Base-by-base conservation (phyloP, 2,888 invertebrate genomes). In the Cyclophora punctaria region DNA sequence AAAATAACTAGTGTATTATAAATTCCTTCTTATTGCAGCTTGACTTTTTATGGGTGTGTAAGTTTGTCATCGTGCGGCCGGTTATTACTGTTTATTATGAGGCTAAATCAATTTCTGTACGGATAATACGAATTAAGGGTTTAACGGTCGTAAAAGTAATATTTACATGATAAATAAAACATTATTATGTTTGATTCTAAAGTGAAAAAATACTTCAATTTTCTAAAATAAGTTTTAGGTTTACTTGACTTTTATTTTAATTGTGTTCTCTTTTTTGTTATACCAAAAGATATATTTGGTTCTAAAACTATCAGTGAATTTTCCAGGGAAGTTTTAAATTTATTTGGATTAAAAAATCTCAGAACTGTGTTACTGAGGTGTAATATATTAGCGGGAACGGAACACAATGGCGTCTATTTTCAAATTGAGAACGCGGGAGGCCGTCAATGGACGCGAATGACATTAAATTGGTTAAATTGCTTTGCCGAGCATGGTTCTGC, bases 401-500 rank as follows among this genome's bases (percentile, higher is more conserved):
- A 75, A 71, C 71, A 82, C 81, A 82, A 83, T 78, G 68, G 77
- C 69, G 69, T 80, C 79, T 80, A 84, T 86, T 83, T 86, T 85
- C 78, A 75, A 83, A 84, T 86, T 79, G 80, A 80, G 84, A 81
- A 57, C 83, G 76, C 78, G 78, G 73, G 78, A 79, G 77, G 68
- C 75, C 77, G 77, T 84, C 83, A 85, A 85, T 85, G 77, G 84
- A 76, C 70, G 68, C 74, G 82, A 81, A 84, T 80, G 80, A 84
- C 78, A 84, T 83, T 83, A 85, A 86, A 87, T 86, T 87, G 86
- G 84, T 81, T 83, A 80, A 85, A 86, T 85, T 85, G 83, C 81
- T 84, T 78, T 71, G 77, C 76, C 72, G 78, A 75, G 78, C 73
- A 77, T 74, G 75, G 76, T 73, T 75, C 73, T 75, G 78, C 75